Base-by-base conservation (phyloP, 2,888 invertebrate genomes). In the Brenthis ino region DNA sequence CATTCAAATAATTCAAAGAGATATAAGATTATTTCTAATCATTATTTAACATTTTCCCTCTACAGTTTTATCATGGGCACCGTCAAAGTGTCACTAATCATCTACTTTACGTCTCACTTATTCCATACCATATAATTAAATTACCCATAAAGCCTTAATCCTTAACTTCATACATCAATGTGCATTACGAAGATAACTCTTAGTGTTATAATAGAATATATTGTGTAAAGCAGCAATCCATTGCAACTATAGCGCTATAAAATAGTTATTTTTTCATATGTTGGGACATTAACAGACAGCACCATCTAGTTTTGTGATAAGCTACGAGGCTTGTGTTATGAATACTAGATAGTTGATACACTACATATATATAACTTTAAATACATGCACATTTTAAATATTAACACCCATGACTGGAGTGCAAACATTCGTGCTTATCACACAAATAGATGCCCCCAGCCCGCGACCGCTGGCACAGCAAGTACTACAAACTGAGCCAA, bases 141-240 rank as follows among this genome's bases (percentile, higher is more conserved):
- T 67, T 67, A 67, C 20, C 63, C 24, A 67, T 67, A 67, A 67
- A 67, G 37, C 61, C 56, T 63, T 67, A 67, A 67, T 67, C 67
- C 63, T 50, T 43, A 50, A 56, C 56, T 67, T 24, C 61, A 63
- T 67, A 67, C 56, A 67, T 67, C 63, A 67, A 67, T 67, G 61
- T 63, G 50, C 54, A 58, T 28, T 63, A 63, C 55, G 24, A 33
- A 67, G 67, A 67, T 67, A 67, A 63, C 63, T 63, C 37, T 8
- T 14, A 63, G 50, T 43, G 47, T 60, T 63, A 56, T 67, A 51
- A 63, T 67, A 51, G 61, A 57, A 57, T 53, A 63, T 63, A 55
- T 60, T 48, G 12, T 50, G 13, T 63, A 67, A 48, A 24, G 50
- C 43, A 6, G 8, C 13, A n/a, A 6, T 51, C 61, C 67, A 67